Base-by-base conservation (phyloP, 2,797 vertebrate species). In the Xenopus petersii region DNA sequence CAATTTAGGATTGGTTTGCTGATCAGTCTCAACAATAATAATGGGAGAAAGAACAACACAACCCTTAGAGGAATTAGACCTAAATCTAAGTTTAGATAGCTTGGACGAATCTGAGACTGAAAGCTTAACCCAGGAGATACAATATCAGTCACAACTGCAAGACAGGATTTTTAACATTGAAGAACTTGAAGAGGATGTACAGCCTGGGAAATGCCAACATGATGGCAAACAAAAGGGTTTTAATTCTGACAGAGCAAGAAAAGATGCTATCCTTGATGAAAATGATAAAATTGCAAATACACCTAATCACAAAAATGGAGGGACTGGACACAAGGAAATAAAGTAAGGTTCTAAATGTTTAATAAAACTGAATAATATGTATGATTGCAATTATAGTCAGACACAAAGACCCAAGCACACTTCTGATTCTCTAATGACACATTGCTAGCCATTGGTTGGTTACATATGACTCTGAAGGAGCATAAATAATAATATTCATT, bases 51-150 rank as follows among this genome's bases (percentile, higher is more conserved):
- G 54, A 8, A 56, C 54, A 56, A 16, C 3, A 16, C n/a, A 16
- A 17, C 16, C 16, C n/a, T 7, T 56, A 56, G 15, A 10, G 5
- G 75, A 55, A 10, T 10, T 26, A 3, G 59, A 68, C 1, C 70
- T 69, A 2, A 46, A 49, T 17, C 65, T 78, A 2, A 73, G 75
- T 36, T 49, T 68, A 1, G 75, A 78, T n/a, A 78, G 75, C 68
- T 64, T 78, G n/a, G 70, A 72, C 12, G 64, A 73, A 46, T 58
- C 56, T 1, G 75, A 77, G 16, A 61, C 70, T 10, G 75, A 78
- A 65, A 78, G 70, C 21, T 46, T 73, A 12, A 58, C 16, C 4
- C 64, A 78, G 15, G 75, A 78, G 42, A 56, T 46, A 7, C 10
- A 30, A 24, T 78, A 78, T 33, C 75, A 78, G 42, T 68, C 58